Evolutionary conservation across 92 coral and sea anemone genomes (phyloP), one percentile per base, ranked within the genome.

Genomic region (Muricea muricata): DNA sequence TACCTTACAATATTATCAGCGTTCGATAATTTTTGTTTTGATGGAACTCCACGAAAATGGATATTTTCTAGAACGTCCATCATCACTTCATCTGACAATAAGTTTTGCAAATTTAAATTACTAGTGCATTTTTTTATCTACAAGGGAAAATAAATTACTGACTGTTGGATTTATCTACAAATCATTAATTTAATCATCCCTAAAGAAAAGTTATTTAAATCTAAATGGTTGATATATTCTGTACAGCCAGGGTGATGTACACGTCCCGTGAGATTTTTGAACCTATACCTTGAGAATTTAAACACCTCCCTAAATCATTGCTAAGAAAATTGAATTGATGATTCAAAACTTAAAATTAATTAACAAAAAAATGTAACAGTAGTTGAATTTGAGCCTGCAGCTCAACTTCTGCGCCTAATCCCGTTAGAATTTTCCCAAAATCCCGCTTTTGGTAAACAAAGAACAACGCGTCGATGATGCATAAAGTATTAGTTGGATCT

Each of bases 11-110:
- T 86, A 52, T 78, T 83, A 34, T 75, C 82, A 50, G 54, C 80
- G 60, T 84, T 81, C 79, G 61, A 34, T 75, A 90, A 60, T 48
- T 81, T 81, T 55, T 86, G 84, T 74, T 82, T 86, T 32, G 90
- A 82, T 45, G 93, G 90, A 24, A 86, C 90, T 24, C 90, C 90
- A 52, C 90, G 61, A 71, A 81, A 90, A 33, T 85, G 88, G 25
- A 86, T 75, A 47, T 48, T 65, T 45, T 84, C 79, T 18, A 81
- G 88, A 35, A 79, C 79, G 65, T 90, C 90, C 84, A 90, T 77
- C 81, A 90, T 90, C 35, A 52, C 70, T 85, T 89, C 87, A 73
- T 89, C 81, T 28, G 68, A 72, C 32, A 89, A 86, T 35, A 90
- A 47, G 58, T 76, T 80, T 74, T 90, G 87, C 25, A 90, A 88